These are phyloP conservation scores for Protodeltote pygarga DNA, from an alignment of 2,888 invertebrate genomes.

Conservation along the genomic window DNA sequence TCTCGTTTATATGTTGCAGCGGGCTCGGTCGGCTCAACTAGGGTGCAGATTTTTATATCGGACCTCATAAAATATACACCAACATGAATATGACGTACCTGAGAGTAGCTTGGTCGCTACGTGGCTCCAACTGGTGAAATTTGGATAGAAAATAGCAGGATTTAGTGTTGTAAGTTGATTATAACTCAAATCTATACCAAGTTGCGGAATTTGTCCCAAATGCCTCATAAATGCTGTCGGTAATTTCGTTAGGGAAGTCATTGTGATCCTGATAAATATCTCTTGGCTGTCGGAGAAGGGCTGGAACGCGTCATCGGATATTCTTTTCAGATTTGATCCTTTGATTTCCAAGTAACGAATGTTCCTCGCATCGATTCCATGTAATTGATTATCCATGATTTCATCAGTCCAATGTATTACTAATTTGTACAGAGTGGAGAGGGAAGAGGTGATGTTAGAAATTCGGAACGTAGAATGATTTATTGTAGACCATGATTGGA, in stretches of 20 bases:
- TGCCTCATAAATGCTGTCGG: conserved; percentile 93
- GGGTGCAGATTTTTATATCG: conserved; percentile 15
- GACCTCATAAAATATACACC: conserved; percentile 15
- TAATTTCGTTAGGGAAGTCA: conserved; percentile 92
- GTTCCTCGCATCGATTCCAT: conserved; percentile 92
- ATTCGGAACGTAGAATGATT: conserved; percentile 90
- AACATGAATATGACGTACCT: conserved; percentile 81
- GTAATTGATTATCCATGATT: conserved; percentile 91
- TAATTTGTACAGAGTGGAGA: conserved; percentile 91
- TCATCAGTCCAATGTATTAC: conserved; percentile 92
- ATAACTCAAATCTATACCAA: conserved; percentile 93
- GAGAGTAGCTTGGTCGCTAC: conserved; percentile 94
- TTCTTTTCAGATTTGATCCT: conserved; percentile 90
- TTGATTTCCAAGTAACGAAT: conserved; percentile 93
- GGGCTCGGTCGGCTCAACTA: conserved; percentile 5
- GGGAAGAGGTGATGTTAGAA: conserved; percentile 90
- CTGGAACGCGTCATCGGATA: conserved; percentile 92
- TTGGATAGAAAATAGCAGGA: conserved; percentile 95
- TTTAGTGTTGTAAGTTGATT: conserved; percentile 93
- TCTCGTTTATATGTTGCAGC: conserved; percentile 27
- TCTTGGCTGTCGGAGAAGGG: conserved; percentile 92
- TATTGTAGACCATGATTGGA: conserved; percentile 92
- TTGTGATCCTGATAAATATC: conserved; percentile 91
- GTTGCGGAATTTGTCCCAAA: conserved; percentile 92
- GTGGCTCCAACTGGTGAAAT: conserved; percentile 94